These are phyloP conservation scores for Andrena chrysosceles DNA, from an alignment of 2,888 invertebrate species.

Conservation along the genomic window DNA sequence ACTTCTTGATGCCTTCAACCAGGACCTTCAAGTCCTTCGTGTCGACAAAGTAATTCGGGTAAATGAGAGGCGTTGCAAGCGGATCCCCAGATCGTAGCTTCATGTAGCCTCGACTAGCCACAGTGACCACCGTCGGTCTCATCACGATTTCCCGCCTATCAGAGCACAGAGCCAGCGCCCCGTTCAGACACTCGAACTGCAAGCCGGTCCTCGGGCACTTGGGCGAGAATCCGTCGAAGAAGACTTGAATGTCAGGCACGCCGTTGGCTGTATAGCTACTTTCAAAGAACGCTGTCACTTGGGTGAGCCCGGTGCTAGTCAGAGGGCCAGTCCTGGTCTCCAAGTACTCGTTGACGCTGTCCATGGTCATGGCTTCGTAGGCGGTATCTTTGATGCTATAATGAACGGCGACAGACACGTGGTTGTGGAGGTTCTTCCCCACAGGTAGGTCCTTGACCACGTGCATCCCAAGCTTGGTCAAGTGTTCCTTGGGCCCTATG, in stretches of 20 bases:
- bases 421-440: constrained; percentile 82
- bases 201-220: constrained; percentile 78
- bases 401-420: constrained; percentile 80
- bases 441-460: constrained; percentile 80
- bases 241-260: constrained; percentile 83
- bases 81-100: constrained; percentile 89
- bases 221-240: constrained; percentile 84
- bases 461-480: constrained; percentile 79
- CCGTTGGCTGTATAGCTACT: constrained; percentile 79
- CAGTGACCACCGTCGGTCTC: constrained; percentile 78
- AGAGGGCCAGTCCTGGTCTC: constrained; percentile 82
- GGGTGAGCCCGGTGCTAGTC: constrained; percentile 84
- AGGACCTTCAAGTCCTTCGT: constrained; percentile 87
- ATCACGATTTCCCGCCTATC: constrained; percentile 81
- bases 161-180: constrained; percentile 72
- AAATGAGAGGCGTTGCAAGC: constrained; percentile 88
- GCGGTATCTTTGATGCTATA: constrained; percentile 78
- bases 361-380: constrained; percentile 77
- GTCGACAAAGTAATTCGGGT: constrained; percentile 90
- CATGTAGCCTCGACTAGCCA: constrained; percentile 86
- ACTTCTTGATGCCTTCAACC: constrained; percentile 87
- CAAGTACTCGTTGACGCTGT: constrained; percentile 81
- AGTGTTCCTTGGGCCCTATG: constrained; percentile 85
- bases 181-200: constrained; percentile 76
- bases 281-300: constrained; percentile 83